phyloP scores from a whole-genome alignment of 1,140 invertebrate species.

The Rhagoletis zephyria region DNA sequence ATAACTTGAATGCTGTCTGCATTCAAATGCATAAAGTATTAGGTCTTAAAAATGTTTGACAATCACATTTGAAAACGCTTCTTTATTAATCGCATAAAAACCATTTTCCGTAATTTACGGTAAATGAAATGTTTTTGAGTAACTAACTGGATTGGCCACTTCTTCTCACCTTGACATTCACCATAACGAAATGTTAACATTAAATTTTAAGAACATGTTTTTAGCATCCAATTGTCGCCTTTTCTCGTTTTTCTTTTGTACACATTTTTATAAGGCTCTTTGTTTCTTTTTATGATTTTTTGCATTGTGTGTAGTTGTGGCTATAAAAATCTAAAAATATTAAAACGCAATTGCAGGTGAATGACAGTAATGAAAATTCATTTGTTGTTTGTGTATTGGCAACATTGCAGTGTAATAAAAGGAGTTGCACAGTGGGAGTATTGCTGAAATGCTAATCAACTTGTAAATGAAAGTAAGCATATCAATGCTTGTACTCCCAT shows the following conservation, averaged over 20 bases:
- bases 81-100: not conserved
- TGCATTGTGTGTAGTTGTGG: constrained; percentile 18
- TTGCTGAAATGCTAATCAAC: not conserved
- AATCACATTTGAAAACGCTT: too few species aligned
- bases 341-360: not conserved
- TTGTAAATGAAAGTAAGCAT: not conserved
- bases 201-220: not conserved
- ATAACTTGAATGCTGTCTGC: too few species aligned
- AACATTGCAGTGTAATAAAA: too few species aligned
- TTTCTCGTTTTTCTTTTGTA: not conserved
- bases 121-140: not conserved
- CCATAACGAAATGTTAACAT: not conserved
- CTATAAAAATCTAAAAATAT: not conserved
- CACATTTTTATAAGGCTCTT: not conserved
- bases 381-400: not conserved
- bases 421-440: constrained; percentile 17
- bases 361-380: constrained; percentile 13
- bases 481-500: not conserved
- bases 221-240: not conserved
- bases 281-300: not conserved
- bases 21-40: too few species aligned
- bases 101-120: constrained; percentile 10
- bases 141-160: not conserved
- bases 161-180: constrained; percentile 22
- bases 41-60: too few species aligned